phyloP scores from a whole-genome alignment of 2,888 invertebrate genomes.

The Platynereis dumerilii region DNA sequence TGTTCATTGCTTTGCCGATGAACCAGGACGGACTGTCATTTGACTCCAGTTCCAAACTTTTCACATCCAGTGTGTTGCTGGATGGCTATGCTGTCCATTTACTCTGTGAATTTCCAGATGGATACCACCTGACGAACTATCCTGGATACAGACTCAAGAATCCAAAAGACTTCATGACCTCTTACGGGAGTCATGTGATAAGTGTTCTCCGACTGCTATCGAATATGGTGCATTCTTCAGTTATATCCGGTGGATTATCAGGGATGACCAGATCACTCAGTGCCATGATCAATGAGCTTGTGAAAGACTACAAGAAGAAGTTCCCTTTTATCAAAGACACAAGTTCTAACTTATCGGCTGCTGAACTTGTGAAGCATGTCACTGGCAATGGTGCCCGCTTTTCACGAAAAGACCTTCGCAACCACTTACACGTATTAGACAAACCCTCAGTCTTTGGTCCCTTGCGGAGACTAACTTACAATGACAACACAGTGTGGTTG shows the following conservation, averaged over 20 bases:
- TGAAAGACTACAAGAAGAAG: slow-evolving; percentile 25
- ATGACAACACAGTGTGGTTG: slow-evolving; percentile 31
- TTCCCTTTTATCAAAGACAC: slow-evolving; percentile 30
- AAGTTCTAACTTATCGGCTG: slow-evolving; percentile 6
- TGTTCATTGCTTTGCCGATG: slow-evolving; percentile 38
- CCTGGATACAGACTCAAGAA: slow-evolving; percentile 35
- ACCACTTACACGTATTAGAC: slow-evolving; percentile 27
- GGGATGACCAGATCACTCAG: slow-evolving; percentile 27
- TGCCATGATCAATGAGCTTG: slow-evolving; percentile 24
- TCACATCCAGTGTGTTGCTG: slow-evolving; percentile 34
- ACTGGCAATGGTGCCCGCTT: not conserved
- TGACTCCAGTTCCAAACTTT: slow-evolving; percentile 25
- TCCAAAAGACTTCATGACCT: slow-evolving; percentile 33
- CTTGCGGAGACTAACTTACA: slow-evolving; percentile 25
- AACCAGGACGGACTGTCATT: slow-evolving; percentile 35
- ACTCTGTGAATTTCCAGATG: slow-evolving; percentile 40
- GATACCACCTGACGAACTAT: slow-evolving; percentile 36
- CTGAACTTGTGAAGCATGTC: slow-evolving; percentile 15
- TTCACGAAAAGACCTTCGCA: slow-evolving; percentile 26
- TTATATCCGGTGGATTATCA: slow-evolving; percentile 15
- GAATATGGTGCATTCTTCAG: slow-evolving; percentile 25
- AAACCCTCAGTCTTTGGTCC: slow-evolving; percentile 32
- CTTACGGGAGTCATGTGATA: slow-evolving; percentile 32
- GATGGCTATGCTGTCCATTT: slow-evolving; percentile 39
- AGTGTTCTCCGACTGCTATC: slow-evolving; percentile 30